Evolutionary conservation across 2,888 invertebrate species (phyloP), one percentile per base, ranked within the genome.

Genomic region (Augochlorella aurata): DNA sequence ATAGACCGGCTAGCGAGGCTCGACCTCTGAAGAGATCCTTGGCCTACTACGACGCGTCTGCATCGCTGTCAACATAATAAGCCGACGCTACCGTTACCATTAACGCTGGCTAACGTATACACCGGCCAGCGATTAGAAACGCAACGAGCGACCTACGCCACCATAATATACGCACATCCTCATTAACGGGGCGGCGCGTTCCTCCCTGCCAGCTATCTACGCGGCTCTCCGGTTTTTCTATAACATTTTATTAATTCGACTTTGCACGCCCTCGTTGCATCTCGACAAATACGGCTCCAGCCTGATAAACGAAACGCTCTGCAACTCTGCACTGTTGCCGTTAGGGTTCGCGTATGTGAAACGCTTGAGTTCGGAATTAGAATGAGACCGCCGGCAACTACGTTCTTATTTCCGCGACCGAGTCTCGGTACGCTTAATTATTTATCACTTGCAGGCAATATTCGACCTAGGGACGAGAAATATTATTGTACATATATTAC

Each of bases 151-250:
- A 82, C 88, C 89, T 86, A 90, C 87, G 86, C 88, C 85, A 79
- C 87, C 89, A 86, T 87, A 89, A 90, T 90, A 89, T 88, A 89
- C 89, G 90, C 90, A 93, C 93, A 93, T 93, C 93, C 93, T 93
- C 92, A 93, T 93, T 93, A 93, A 89, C 88, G 77, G 85, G 77
- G 80, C 88, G 85, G 81, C 76, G 58, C 24, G 77, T 78, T 84
- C 80, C 77, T 77, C 85, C 87, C 87, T 83, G 21, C 84, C 79
- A 75, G 70, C 87, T 80, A 85, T 83, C 85, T 76, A 75, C 82
- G 81, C 82, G 61, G 47, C 69, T 79, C 44, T 8, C 63, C 1
- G 44, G 9, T 86, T 88, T 87, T 88, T 89, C 85, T 88, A 89
- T 88, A 81, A 86, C 86, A 88, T 90, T 91, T 88, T 90, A 91